These are phyloP conservation scores for Musca domestica DNA, from an alignment of 1,140 invertebrate genomes.

Conservation along the genomic window DNA sequence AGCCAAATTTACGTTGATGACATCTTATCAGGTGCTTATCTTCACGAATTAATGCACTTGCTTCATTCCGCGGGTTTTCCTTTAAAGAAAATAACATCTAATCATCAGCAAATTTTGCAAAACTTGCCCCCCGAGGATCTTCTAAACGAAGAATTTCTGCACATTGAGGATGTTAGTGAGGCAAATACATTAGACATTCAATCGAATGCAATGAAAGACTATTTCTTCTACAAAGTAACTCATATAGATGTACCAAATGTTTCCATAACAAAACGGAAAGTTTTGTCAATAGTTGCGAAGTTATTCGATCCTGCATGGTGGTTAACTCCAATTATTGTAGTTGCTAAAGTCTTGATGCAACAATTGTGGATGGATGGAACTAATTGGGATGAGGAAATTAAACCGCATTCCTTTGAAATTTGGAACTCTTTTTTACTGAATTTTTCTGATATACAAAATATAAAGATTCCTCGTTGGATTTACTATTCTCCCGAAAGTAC, in stretches of 20 bases:
- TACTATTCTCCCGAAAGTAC: neutral
- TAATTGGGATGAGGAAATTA: neutral
- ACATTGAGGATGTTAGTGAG: neutral
- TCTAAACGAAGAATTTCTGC: neutral
- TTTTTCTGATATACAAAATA: neutral
- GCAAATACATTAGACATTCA: neutral
- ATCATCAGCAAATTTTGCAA: neutral
- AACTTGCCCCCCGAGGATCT: neutral
- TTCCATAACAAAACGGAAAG: neutral
- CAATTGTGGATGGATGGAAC: neutral
- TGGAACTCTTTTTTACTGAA: neutral
- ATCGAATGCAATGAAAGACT: neutral
- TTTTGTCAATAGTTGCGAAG: no score
- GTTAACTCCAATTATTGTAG: no score
- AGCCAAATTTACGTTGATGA: slow-evolving; percentile 2
- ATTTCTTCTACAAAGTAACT: neutral
- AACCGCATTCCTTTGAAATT: neutral
- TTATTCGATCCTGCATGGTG: no score
- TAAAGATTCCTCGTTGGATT: slow-evolving; percentile 27
- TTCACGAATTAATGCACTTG: neutral
- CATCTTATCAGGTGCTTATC: neutral
- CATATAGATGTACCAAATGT: neutral
- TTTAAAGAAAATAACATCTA: neutral
- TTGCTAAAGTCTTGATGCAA: no score
- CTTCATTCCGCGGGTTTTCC: neutral